phyloP scores from a whole-genome alignment of 2,888 invertebrate genomes.

The Calameuta idolon region DNA sequence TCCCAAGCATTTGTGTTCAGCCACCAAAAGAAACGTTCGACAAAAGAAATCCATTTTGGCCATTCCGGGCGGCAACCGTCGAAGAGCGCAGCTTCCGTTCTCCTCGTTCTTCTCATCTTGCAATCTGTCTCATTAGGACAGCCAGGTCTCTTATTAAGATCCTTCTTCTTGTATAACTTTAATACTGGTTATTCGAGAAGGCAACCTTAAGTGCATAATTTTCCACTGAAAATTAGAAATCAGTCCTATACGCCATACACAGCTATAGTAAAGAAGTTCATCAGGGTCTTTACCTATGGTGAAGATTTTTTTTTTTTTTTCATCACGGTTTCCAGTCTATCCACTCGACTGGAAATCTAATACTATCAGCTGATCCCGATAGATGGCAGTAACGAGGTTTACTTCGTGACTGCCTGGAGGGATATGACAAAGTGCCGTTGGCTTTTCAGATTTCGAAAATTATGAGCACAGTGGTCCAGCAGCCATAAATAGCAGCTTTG shows the following conservation, averaged over 20 bases:
- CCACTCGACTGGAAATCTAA: neutral
- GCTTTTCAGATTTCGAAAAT: neutral
- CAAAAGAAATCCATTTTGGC: neutral
- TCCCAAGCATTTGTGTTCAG: neutral
- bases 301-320: neutral
- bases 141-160: neutral
- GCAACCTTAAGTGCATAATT: neutral
- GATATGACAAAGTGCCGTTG: neutral
- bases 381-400: neutral
- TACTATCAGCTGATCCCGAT: neutral
- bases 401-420: neutral
- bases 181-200: neutral
- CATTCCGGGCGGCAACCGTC: neutral
- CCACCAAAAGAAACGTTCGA: neutral
- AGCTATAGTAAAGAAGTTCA: neutral
- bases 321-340: neutral
- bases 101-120: neutral
- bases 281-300: neutral
- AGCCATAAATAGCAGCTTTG: conserved; percentile 31
- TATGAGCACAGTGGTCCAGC: neutral
- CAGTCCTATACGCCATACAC: neutral
- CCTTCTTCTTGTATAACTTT: neutral
- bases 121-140: neutral
- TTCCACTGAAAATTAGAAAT: neutral
- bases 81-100: neutral